Base-by-base conservation (phyloP, 2,113 vertebrate species). In the Notarius lentiginosus region DNA sequence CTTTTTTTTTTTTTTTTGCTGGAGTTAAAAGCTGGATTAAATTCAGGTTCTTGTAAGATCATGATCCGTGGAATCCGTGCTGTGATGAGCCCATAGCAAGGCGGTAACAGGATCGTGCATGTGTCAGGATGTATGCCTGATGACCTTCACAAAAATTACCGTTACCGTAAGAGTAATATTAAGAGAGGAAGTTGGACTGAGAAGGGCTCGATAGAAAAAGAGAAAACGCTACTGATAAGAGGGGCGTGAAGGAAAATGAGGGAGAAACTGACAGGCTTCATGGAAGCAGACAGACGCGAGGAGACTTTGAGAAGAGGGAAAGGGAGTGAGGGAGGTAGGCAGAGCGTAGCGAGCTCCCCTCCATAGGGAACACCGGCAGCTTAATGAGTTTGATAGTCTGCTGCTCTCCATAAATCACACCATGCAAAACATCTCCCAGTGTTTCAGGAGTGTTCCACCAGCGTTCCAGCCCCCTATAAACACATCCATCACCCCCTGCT, bases 371-470 rank as follows among this genome's bases (percentile, higher is more conserved):
- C 96, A 94, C 95, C 94, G 93, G 92, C 95, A 94, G 96, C 96
- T 97, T 99, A 99, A 99, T 99, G 98, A 99, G 97, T 98, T 97
- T 98, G 97, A 99, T 98, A 97, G 98, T 98, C 97, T 98, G 95
- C 96, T 98, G 96, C 96, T 97, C 97, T 97, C 97, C 97, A 98
- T 99, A 99, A 99, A 99, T 99, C 98, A 99, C 96, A 96, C 95
- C 97, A 98, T 98, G 97, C 97, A 98, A 98, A 99, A 98, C 97
- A 99, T 97, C 98, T 98, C 98, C 24, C 83, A 89, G 89, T 73
- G 56, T 86, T 89, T 87, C 84, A 89, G 89, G 83, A 85, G 86
- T 34, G 86, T 87, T 87, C 72, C 73, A 84, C 86, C 86, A 84
- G 81, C 63, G 84, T 66, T 87, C 86, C 86, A 77, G 72, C 96